Base-by-base conservation (phyloP, 1,140 invertebrate species). In the Agrypnia vestita region DNA sequence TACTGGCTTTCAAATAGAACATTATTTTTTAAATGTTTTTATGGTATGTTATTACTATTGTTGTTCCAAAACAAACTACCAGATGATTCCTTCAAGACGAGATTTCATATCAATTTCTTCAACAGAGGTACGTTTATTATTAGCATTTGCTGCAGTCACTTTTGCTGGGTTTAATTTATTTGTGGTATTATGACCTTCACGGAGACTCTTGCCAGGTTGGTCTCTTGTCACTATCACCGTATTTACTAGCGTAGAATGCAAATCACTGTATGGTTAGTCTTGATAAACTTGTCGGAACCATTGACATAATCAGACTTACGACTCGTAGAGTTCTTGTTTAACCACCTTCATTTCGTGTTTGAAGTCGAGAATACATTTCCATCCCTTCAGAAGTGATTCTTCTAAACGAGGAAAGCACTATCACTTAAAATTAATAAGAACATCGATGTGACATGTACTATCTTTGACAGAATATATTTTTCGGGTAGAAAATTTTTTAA, bases 61-160 rank as follows among this genome's bases (percentile, higher is more conserved):
- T 35, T 35, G 25, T 35, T 35, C 1, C 6, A 6, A 35, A 35
- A 35, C 25, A 35, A 35, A 35, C 1, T 15, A 15, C 62, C 62
- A 44, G 62, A 17, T 44, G 43, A 17, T 10, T 47, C 13, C 3
- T 13, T 25, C 9, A 35, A 67, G 44, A 67, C 35, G 11, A 67
- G 35, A 47, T 67, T 64, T 67, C 62, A 3, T 43, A 9, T 17
- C 62, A 44, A 43, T 12, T 17, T 67, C 7, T 25, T 6, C 19
- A 21, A 25, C 21, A n/a, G 61, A 43, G 61, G 61, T 35, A 64
- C 25, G n/a, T n/a, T n/a, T n/a, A 3, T 35, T 35, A 44, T 71
- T 71, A 71, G 9, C 46, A 71, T 71, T 71, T 44, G 46, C 25
- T 49, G 67, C 67, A 71, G 46, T 71, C 46, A 71, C 67, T 71